Base-by-base conservation (phyloP, 2,888 invertebrate species). In the Volucella inflata region DNA sequence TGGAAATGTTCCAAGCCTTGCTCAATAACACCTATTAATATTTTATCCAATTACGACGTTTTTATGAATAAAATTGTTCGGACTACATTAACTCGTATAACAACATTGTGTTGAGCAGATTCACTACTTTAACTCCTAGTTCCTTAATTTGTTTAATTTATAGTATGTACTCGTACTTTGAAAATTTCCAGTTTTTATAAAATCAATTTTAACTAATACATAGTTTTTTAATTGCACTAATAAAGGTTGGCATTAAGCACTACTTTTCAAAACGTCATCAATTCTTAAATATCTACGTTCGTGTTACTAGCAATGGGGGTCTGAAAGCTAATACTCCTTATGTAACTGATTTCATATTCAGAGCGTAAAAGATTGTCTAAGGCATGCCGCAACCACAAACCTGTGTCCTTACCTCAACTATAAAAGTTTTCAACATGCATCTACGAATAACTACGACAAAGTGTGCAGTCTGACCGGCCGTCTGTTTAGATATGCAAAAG, bases 11-110 rank as follows among this genome's bases (percentile, higher is more conserved):
- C 87, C 91, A 91, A 82, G 87, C 90, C 9, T 67, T 91, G 17
- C 88, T 91, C 2, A 91, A 91, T 74, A 90, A 90, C 4, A 89
- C 90, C 0, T 91, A 91, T 68, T 89, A 90, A 0, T 89, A 90
- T 83, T 91, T 91, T 57, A 91, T 91, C 1, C 78, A 91, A 10
- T 88, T 91, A 0, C 89, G 91, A 40, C 89, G 90, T 2, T 88
- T 91, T 16, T 91, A 93, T 88, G 53, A 38, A 9, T 80, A 74
- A 64, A 68, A 14, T 3, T 36, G 3, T 46, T 42, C 10, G 48
- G 12, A 57, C 62, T 46, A 42, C 44, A 8, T 42, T 17, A n/a
- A n/a, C n/a, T n/a, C n/a, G n/a, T n/a, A n/a, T n/a, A n/a, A n/a
- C n/a, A n/a, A n/a, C n/a, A n/a, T n/a, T n/a, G n/a, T n/a, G n/a